Evolutionary conservation across 2,888 invertebrate genomes (phyloP), one percentile per base, ranked within the genome.

Genomic region (Scaptomyza flava): DNA sequence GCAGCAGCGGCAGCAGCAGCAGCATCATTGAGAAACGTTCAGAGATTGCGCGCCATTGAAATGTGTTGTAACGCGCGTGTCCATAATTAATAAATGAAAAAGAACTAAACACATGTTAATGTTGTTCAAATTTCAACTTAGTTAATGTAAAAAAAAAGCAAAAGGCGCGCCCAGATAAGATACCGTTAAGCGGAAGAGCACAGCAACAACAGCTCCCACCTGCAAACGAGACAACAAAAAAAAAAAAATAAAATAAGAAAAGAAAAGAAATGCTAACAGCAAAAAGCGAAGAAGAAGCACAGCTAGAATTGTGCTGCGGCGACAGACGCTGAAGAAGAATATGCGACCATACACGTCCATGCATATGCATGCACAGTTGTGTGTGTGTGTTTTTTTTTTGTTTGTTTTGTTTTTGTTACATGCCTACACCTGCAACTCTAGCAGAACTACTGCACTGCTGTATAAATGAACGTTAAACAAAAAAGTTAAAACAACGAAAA

Each of bases 381-480:
- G 46, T n/a, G 30, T 20, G n/a, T 46, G 34, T 9, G 12, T 45
- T 51, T 58, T 50, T 31, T 33, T 48, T 53, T 33, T 50, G 54
- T 42, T 23, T 23, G 3, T 23, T 23, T 43, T 46, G 50, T 46
- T 50, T 36, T 45, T 51, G 42, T 63, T 56, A 58, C 53, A 65
- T 63, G 36, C 50, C 62, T 63, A 60, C 70, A 72, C 34, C 74
- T 66, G 72, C 71, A 41, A 20, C 63, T 14, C 63, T 27, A 23
- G 45, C 48, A 45, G 11, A 30, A n/a, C 52, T 3, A 14, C 36
- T n/a, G 47, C 14, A n/a, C 52, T 41, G 17, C 41, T 41, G 36
- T 54, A 68, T 64, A 56, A 77, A 72, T 77, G 62, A 77, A 74
- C 51, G 63, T 72, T 75, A 70, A 56, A 67, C 38, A 60, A 65